Percentiles rank a stretch among this genome's conserved stretches.
phyloP scores from a whole-genome alignment of 2,888 invertebrate genomes.

The Sipha maydis region DNA sequence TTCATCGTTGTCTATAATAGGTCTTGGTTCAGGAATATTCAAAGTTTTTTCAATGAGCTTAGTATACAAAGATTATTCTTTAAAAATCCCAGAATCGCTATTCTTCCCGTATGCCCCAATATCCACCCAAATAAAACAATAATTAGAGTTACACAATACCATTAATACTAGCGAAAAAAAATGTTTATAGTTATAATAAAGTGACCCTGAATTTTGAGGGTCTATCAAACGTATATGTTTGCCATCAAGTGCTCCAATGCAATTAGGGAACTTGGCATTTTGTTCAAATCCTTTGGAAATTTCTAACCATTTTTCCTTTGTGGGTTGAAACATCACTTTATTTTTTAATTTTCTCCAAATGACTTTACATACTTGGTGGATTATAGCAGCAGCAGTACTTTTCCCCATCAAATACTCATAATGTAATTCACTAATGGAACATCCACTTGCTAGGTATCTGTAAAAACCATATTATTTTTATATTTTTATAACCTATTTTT shows the following conservation, averaged over 20 bases:
- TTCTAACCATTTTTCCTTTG: slow-evolving; percentile 20
- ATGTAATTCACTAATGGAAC: slow-evolving; percentile 12
- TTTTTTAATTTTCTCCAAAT: slow-evolving; percentile 35
- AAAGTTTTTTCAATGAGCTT: neutral
- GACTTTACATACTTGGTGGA: slow-evolving; percentile 35
- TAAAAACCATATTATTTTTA: neutral
- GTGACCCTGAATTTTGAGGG: neutral
- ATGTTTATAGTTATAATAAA: slow-evolving; percentile 29
- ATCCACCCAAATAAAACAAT: neutral
- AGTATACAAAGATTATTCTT: no score
- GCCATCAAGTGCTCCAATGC: no score
- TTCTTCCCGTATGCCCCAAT: neutral
- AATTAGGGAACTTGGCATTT: slow-evolving; percentile 8
- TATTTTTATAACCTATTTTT: slow-evolving; percentile 11
- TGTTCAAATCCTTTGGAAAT: slow-evolving; percentile 39
- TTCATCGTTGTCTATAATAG: no score
- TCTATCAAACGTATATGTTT: neutral
- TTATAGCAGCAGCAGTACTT: slow-evolving; percentile 5
- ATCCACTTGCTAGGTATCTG: slow-evolving; percentile 14
- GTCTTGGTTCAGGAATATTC: no score
- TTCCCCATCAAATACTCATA: slow-evolving; percentile 3
- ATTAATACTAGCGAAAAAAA: slow-evolving; percentile 8
- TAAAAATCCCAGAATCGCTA: neutral
- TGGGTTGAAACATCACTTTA: slow-evolving; percentile 10
- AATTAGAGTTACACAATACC: neutral